Evolutionary conservation across 2,797 vertebrate species (phyloP).

Genomic region (Mormyrops attenuatus): DNA sequence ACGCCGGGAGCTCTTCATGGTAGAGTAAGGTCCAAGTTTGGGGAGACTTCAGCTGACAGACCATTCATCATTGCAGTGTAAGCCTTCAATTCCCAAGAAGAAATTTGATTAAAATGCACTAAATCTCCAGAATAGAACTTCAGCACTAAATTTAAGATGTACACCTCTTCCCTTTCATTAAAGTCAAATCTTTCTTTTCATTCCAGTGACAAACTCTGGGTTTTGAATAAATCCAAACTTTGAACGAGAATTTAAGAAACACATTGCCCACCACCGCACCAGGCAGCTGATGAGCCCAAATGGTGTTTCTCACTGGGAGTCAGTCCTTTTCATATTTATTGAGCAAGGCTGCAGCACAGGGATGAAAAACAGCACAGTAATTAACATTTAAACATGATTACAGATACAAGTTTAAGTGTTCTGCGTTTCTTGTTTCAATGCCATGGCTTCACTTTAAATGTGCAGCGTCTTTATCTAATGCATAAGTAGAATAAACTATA

Average conservation of each 20-base stretch:
- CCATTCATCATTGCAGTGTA: constrained; percentile 20
- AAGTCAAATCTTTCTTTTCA: neutral
- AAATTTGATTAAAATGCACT: constrained; percentile 16
- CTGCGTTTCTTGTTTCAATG: neutral
- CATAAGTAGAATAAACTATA: neutral
- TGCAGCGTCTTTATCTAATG: neutral
- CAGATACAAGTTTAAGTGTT: neutral
- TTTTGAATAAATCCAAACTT: neutral
- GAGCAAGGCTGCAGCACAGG: neutral
- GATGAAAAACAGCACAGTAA: neutral
- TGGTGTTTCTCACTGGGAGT: neutral
- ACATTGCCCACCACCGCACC: neutral
- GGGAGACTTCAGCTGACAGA: constrained; percentile 12
- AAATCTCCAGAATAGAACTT: constrained; percentile 4
- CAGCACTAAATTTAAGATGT: constrained; percentile 10
- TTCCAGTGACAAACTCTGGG: neutral
- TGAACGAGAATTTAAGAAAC: neutral
- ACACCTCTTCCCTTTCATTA: neutral
- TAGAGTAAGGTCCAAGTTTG: constrained; percentile 6
- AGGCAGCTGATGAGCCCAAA: neutral
- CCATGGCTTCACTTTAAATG: neutral
- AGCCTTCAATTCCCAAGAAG: constrained; percentile 12
- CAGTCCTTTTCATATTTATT: neutral
- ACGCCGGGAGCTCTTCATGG: constrained; percentile 12
- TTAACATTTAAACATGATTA: neutral